These are phyloP conservation scores for Ambastaia sidthimunki DNA, from an alignment of 2,797 vertebrate species.

Conservation along the genomic window DNA sequence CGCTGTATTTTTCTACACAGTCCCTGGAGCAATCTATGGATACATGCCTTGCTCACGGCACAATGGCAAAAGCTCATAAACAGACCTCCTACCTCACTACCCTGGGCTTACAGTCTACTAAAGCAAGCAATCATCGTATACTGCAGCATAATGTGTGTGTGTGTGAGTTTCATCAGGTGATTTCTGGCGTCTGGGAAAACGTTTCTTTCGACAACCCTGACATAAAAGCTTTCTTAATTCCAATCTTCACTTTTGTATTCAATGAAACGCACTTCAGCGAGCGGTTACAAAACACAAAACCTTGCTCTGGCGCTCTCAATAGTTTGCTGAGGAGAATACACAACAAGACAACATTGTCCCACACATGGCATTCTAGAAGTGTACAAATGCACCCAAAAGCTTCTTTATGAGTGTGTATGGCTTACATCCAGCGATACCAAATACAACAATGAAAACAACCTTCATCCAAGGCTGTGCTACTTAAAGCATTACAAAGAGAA, in stretches of 20 bases:
- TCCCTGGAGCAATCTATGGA: neutral
- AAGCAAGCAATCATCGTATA: neutral
- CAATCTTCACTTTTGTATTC: conserved; percentile 7
- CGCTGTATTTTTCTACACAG: neutral
- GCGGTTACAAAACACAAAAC: neutral
- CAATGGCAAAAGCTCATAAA: neutral
- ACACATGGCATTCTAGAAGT: conserved; percentile 1
- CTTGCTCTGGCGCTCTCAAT: neutral
- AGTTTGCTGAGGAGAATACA: neutral
- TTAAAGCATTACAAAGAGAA: conserved; percentile 7
- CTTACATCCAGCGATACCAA: neutral
- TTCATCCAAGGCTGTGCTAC: neutral
- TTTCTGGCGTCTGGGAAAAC: neutral
- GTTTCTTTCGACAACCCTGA: neutral
- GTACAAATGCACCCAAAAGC: conserved; percentile 19
- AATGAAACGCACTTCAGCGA: neutral
- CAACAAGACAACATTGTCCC: conserved; percentile 3
- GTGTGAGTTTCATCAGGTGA: neutral
- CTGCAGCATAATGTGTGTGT: neutral
- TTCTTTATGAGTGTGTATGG: neutral
- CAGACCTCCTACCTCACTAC: neutral
- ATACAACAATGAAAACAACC: conserved; percentile 14
- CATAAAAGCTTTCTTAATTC: conserved; percentile 15
- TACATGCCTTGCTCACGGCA: conserved; percentile 1
- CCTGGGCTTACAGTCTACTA: neutral